Evolutionary conservation across 2,113 vertebrate species (phyloP).

Genomic region (Sander lucioperca): DNA sequence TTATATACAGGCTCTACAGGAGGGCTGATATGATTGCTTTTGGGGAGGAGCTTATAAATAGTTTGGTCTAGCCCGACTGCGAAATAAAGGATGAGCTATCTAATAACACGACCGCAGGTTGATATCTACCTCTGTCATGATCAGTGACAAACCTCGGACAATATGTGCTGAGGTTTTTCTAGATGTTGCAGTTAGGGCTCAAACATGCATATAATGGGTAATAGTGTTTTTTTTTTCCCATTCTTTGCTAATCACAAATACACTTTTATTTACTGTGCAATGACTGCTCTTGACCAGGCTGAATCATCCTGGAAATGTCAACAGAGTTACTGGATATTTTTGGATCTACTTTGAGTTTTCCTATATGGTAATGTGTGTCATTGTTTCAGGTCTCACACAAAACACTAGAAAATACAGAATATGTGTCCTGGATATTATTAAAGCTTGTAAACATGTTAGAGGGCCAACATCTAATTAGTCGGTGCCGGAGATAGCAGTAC

Average conservation of each 20-base stretch:
- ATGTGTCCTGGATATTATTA: neutral
- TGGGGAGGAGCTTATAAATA: neutral
- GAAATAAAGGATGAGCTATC: neutral
- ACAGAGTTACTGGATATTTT: neutral
- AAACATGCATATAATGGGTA: neutral
- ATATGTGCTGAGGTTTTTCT: neutral
- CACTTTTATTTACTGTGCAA: neutral
- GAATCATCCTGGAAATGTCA: neutral
- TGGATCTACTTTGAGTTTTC: neutral
- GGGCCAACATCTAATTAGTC: constrained; percentile 37
- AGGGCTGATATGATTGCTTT: neutral
- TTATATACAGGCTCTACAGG: neutral
- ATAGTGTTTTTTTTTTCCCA: neutral
- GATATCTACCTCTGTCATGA: neutral
- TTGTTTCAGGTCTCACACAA: neutral
- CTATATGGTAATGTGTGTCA: neutral
- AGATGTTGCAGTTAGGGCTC: neutral
- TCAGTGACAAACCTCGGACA: neutral
- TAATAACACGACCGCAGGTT: neutral
- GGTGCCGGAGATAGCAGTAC: neutral
- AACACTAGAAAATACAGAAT: neutral
- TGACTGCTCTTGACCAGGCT: neutral
- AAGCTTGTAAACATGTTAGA: constrained; percentile 27
- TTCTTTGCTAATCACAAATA: neutral
- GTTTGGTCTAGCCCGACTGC: neutral